These are phyloP conservation scores for Halocynthia roretzi DNA, from an alignment of 23 tunicate genomes.

Conservation along the genomic window DNA sequence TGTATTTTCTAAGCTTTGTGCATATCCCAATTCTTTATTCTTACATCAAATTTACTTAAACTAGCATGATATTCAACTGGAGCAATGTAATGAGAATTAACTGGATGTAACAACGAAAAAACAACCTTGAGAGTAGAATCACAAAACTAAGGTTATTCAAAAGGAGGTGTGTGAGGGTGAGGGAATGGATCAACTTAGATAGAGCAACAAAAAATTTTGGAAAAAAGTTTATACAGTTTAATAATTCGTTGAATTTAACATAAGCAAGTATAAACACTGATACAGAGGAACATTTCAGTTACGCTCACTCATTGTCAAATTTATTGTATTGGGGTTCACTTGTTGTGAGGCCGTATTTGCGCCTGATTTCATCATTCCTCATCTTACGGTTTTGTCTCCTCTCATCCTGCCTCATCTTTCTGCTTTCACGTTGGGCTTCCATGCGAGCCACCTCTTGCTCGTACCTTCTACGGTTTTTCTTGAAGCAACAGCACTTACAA, in stretches of 20 bases:
- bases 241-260: not conserved
- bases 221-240: not conserved
- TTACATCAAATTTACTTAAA: too few relatives aligned
- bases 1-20: too few relatives aligned
- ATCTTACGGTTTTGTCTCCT: conserved; percentile 60
- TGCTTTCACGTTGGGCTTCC: conserved; percentile 59
- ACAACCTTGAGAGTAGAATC: too few relatives aligned
- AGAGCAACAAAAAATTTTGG: too few relatives aligned
- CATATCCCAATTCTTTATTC: too few relatives aligned
- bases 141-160: too few relatives aligned
- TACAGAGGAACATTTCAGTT: not conserved
- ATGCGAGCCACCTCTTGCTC: conserved; percentile 45
- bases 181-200: too few relatives aligned
- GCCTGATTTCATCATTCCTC: conserved; percentile 77
- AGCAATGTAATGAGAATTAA: too few relatives aligned
- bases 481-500: conserved; percentile 85
- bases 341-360: conserved; percentile 67
- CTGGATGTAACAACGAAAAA: too few relatives aligned
- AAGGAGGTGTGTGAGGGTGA: too few relatives aligned
- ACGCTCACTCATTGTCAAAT: conserved; percentile 46
- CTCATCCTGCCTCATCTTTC: conserved; percentile 61
- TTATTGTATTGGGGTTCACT: conserved; percentile 38
- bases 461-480: conserved; percentile 57
- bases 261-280: not conserved
- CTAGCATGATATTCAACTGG: too few relatives aligned